phyloP scores from a whole-genome alignment of 2,888 invertebrate species.

The Penaeus monodon region DNA sequence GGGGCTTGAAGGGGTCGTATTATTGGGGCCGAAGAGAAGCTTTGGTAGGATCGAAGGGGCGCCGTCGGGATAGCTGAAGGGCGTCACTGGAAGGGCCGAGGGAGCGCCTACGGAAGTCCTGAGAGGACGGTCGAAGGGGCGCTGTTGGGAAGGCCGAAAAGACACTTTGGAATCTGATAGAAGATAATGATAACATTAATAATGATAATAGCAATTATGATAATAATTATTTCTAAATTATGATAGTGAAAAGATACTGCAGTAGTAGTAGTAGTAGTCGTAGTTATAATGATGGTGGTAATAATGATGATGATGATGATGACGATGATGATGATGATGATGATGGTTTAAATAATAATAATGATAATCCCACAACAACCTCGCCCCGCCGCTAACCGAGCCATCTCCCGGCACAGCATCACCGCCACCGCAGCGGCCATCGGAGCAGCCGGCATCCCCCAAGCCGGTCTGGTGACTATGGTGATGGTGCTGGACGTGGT shows the following conservation, averaged over 20 bases:
- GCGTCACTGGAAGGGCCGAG: no score
- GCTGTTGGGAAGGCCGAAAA: no score
- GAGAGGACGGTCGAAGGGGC: no score
- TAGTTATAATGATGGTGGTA: not conserved
- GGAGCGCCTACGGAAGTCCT: no score
- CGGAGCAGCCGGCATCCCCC: constrained; percentile 96
- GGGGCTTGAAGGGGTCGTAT: no score
- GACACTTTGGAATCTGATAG: no score
- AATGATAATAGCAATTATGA: no score
- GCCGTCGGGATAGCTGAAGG: no score
- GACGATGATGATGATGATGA: not conserved
- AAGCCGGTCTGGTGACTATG: constrained; percentile 95
- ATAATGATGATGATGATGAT: not conserved
- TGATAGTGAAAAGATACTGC: not conserved
- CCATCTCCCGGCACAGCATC: constrained; percentile 75
- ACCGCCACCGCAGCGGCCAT: constrained; percentile 97
- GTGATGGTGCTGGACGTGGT: constrained; percentile 94
- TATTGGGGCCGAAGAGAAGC: no score
- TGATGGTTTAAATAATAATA: not conserved
- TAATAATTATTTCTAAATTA: no score
- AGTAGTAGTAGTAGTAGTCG: not conserved
- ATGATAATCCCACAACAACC: not conserved
- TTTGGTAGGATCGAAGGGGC: no score
- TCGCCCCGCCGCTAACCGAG: not conserved
- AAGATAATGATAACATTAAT: no score